Evolutionary conservation across 2,113 vertebrate species (phyloP).

Genomic region (Peromyscus leucopus): DNA sequence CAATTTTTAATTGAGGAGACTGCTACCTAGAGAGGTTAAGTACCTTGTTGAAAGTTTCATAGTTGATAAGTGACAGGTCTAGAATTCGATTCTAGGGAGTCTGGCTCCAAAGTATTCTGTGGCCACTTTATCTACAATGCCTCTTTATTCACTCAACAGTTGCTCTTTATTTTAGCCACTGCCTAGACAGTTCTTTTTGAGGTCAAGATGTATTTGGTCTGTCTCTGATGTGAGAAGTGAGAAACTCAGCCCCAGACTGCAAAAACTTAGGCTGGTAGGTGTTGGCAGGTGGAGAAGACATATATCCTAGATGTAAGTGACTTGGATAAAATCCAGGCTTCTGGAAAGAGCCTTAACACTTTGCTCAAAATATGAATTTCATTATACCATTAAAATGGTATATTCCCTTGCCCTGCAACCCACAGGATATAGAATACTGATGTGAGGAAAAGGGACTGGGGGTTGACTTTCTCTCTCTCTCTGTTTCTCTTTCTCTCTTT

Average conservation of each 20-base stretch:
- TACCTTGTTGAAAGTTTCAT: neutral
- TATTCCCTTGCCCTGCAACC: neutral
- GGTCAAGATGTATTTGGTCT: neutral
- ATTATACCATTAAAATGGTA: conserved; percentile 19
- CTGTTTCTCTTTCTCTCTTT: neutral
- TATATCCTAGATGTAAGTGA: neutral
- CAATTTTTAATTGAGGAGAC: neutral
- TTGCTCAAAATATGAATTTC: neutral
- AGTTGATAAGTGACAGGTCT: neutral
- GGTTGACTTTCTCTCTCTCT: neutral
- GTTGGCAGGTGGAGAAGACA: conserved; percentile 1
- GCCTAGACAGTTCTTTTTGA: conserved; percentile 2
- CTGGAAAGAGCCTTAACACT: conserved; percentile 42
- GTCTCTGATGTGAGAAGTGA: neutral
- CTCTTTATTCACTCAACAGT: neutral
- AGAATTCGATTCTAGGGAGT: neutral
- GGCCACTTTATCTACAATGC: neutral
- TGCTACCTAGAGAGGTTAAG: neutral
- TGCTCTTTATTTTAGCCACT: neutral
- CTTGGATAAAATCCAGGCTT: conserved; percentile 21
- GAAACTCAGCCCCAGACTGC: neutral
- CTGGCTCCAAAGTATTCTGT: neutral
- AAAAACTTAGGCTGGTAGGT: neutral
- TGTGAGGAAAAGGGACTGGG: neutral
- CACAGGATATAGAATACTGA: neutral